Evolutionary conservation across 1,140 invertebrate species (phyloP).

Genomic region (Drosophila bocqueti): DNA sequence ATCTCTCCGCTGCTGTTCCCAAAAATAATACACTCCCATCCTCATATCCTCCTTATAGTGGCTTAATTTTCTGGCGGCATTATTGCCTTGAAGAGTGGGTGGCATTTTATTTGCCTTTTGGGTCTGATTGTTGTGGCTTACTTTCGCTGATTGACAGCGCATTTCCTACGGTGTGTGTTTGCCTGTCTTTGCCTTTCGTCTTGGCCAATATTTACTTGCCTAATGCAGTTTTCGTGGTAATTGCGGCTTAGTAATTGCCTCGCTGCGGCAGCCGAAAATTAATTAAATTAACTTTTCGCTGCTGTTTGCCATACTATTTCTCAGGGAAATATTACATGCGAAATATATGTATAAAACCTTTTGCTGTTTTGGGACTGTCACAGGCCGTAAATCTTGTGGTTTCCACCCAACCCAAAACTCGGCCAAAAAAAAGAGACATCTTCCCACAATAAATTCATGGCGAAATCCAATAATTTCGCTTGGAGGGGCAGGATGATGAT

Average conservation of each 20-base stretch:
- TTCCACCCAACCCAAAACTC: constrained; percentile 7
- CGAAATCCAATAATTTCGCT: constrained; percentile 48
- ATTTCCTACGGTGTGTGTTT: constrained; percentile 28
- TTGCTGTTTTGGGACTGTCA: constrained; percentile 7
- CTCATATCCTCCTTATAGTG: constrained; percentile 48
- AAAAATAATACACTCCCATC: constrained; percentile 33
- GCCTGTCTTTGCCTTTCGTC: constrained; percentile 31
- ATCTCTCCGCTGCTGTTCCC: constrained; percentile 18
- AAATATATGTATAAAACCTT: constrained; percentile 14
- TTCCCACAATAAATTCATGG: constrained; percentile 65
- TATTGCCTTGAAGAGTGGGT: constrained; percentile 24
- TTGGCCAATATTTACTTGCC: constrained; percentile 63
- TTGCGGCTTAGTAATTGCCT: constrained; percentile 47
- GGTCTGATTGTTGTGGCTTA: constrained; percentile 65
- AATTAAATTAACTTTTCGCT: constrained; percentile 63
- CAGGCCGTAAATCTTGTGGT: constrained; percentile 64
- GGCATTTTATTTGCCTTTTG: constrained; percentile 54
- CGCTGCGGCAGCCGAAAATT: constrained; percentile 46
- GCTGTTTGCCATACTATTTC: background rate
- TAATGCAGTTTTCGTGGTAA: constrained; percentile 55
- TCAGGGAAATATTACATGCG: background rate
- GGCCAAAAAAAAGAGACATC: constrained; percentile 19
- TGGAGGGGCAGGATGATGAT: constrained; percentile 3
- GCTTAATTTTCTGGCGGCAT: constrained; percentile 50
- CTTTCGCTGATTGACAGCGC: constrained; percentile 74